These are phyloP conservation scores for Tetragonula carbonaria DNA, from an alignment of 2,888 invertebrate genomes.

Conservation along the genomic window DNA sequence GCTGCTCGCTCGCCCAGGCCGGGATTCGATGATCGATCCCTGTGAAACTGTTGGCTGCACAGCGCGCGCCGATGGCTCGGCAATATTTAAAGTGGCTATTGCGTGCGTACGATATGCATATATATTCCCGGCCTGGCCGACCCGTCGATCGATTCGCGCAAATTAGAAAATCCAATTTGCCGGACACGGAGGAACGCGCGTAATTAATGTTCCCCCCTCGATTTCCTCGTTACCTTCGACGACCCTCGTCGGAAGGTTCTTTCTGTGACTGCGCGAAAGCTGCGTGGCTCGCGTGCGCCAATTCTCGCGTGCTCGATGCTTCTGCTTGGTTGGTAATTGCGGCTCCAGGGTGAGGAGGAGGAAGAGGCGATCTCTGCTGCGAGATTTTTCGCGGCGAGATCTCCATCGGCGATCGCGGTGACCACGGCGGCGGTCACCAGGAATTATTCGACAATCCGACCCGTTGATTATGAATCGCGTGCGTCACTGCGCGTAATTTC, in stretches of 20 bases:
- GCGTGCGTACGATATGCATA: constrained; percentile 9
- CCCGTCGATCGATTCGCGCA: constrained; percentile 29
- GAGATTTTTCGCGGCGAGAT: too few relatives aligned
- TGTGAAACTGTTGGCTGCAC: constrained; percentile 8
- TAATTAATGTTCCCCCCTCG: constrained; percentile 27
- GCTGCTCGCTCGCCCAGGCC: neutral
- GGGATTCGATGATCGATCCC: constrained; percentile 35
- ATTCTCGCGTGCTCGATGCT: neutral
- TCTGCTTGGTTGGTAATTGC: too few relatives aligned
- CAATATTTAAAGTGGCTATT: constrained; percentile 33
- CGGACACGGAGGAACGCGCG: constrained; percentile 23
- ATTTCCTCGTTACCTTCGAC: constrained; percentile 22
- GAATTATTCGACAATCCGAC: constrained; percentile 1
- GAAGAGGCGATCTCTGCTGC: too few relatives aligned
- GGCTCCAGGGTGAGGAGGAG: too few relatives aligned
- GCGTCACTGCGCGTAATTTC: constrained; percentile 9
- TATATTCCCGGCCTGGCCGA: too few relatives aligned
- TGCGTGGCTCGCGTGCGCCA: neutral
- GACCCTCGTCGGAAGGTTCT: neutral
- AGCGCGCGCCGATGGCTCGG: constrained; percentile 7
- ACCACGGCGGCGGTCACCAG: neutral
- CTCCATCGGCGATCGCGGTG: neutral
- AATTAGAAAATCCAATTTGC: constrained; percentile 37
- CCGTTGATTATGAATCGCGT: neutral
- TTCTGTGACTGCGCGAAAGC: neutral